Conservation (phyloP, 2,888 invertebrate species). For the Trichopria drosophilae region DNA sequence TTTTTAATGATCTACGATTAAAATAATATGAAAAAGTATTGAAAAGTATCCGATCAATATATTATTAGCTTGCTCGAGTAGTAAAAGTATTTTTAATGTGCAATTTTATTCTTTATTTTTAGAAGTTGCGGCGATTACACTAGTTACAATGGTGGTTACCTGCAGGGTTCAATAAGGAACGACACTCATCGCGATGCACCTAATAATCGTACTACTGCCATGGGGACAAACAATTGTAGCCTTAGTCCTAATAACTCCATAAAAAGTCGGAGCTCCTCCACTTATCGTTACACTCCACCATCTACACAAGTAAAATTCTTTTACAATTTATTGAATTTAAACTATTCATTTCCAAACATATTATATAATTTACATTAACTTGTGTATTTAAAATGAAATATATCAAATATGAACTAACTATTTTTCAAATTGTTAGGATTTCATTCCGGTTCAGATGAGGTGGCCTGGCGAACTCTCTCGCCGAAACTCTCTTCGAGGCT, state of each 20-base stretch:
- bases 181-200: conserved; percentile 75
- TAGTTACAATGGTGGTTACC: conserved; percentile 56
- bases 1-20: too few relatives aligned
- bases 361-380: background rate
- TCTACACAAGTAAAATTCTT: conserved; percentile 46
- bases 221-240: conserved; percentile 62
- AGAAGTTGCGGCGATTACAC: conserved; percentile 73
- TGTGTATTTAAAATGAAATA: too few relatives aligned
- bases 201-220: conserved; percentile 65
- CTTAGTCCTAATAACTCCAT: conserved; percentile 76
- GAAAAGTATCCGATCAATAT: too few relatives aligned
- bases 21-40: too few relatives aligned
- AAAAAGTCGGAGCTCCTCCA: conserved; percentile 58
- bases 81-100: too few relatives aligned
- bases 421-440: too few relatives aligned
- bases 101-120: conserved; percentile 19
- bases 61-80: too few relatives aligned
- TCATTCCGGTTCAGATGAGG: conserved; percentile 58
- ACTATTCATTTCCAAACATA: background rate
- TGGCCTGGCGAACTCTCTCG: conserved; percentile 61
- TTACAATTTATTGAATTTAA: background rate
- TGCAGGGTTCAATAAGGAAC: conserved; percentile 66
- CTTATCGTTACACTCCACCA: conserved; percentile 47
- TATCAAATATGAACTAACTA: too few relatives aligned
- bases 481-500: conserved; percentile 61